Evolutionary conservation across 2,888 invertebrate genomes (phyloP).

Genomic region (Schizotus pectinicornis): DNA sequence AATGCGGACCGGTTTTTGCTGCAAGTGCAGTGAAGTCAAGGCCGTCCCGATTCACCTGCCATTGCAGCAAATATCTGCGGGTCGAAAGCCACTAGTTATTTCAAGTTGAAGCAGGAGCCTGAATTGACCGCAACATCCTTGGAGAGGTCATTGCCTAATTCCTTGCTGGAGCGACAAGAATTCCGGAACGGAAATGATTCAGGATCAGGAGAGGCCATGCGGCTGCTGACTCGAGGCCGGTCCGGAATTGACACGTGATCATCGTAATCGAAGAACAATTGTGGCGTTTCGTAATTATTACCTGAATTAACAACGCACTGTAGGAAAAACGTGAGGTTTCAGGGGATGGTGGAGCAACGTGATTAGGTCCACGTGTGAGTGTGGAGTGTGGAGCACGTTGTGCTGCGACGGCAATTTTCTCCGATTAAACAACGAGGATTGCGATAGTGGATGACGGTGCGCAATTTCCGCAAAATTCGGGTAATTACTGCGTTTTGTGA

Average conservation of each 20-base stretch:
- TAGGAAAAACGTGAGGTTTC: slow-evolving; percentile 26
- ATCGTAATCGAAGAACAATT: background rate
- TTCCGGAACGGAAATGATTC: slow-evolving; percentile 43
- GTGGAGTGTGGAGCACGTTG: background rate
- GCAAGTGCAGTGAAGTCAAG: slow-evolving; percentile 44
- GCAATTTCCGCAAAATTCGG: too few relatives aligned
- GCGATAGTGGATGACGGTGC: too few relatives aligned
- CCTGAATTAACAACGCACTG: slow-evolving; percentile 26
- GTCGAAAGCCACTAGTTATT: too few relatives aligned
- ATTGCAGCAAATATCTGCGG: slow-evolving; percentile 14
- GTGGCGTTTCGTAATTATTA: slow-evolving; percentile 26
- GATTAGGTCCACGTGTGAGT: slow-evolving; percentile 35
- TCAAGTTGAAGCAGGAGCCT: background rate
- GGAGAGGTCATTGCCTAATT: slow-evolving; percentile 44
- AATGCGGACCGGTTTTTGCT: slow-evolving; percentile 43
- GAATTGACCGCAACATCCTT: slow-evolving; percentile 42
- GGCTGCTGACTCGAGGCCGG: slow-evolving; percentile 16
- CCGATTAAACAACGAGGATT: too few relatives aligned
- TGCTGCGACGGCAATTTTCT: too few relatives aligned
- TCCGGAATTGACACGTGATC: slow-evolving; percentile 20
- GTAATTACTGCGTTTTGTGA: too few relatives aligned
- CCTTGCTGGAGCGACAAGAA: slow-evolving; percentile 37
- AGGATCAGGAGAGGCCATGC: slow-evolving; percentile 34
- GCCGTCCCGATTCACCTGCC: slow-evolving; percentile 44
- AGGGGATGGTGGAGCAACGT: slow-evolving; percentile 36